Evolutionary conservation across 2,113 vertebrate species (phyloP).

Genomic region (Oryzias woworae): DNA sequence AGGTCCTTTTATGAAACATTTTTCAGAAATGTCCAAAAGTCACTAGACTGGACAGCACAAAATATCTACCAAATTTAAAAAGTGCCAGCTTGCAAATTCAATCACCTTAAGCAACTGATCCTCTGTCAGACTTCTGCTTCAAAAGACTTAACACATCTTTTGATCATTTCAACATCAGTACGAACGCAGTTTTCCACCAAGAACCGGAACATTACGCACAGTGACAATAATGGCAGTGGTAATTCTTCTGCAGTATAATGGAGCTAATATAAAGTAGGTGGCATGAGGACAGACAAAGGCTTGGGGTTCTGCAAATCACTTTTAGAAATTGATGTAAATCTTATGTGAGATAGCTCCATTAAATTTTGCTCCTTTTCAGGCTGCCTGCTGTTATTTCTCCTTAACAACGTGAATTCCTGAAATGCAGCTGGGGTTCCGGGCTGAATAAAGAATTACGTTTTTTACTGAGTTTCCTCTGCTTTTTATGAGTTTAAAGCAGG

Average conservation of each 20-base stretch:
- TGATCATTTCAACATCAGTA: neutral
- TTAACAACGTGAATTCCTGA: conserved; percentile 1
- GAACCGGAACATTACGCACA: neutral
- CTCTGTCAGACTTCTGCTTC: neutral
- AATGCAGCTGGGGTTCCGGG: conserved; percentile 5
- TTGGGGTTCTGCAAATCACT: conserved; percentile 2
- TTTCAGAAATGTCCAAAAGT: neutral
- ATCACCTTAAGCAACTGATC: neutral
- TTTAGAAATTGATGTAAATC: conserved; percentile 6
- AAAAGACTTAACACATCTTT: neutral
- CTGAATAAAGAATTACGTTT: conserved; percentile 8
- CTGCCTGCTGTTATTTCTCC: conserved; percentile 14
- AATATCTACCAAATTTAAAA: neutral
- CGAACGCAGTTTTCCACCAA: neutral
- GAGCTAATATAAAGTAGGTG: conserved; percentile 13
- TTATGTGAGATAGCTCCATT: conserved; percentile 30
- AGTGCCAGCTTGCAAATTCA: neutral
- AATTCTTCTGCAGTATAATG: conserved; percentile 21
- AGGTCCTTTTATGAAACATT: neutral
- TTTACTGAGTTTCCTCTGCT: conserved; percentile 16
- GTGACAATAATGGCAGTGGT: neutral
- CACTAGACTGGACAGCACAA: neutral
- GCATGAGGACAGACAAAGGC: conserved; percentile 7
- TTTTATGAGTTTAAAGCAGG: conserved; percentile 26
- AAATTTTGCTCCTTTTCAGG: conserved; percentile 29